Conservation (phyloP, 2,113 vertebrate genomes). For the Ceyx margarethae region DNA sequence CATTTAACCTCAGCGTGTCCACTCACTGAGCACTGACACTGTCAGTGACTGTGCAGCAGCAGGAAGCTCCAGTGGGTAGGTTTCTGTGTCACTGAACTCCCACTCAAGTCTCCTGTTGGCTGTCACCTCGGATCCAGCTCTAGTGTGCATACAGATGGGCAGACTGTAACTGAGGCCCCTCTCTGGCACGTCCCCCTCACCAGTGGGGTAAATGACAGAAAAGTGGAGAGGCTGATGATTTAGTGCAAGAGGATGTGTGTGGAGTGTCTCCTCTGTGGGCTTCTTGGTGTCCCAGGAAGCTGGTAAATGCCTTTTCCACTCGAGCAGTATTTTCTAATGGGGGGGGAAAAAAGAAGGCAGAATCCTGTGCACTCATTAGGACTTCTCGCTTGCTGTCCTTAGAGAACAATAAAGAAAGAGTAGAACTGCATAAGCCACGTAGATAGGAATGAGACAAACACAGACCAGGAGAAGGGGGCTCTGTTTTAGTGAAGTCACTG, state of each 20-base stretch:
- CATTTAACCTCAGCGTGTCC: not conserved
- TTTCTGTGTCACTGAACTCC: not conserved
- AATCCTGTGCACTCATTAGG: not conserved
- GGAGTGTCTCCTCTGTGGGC: not conserved
- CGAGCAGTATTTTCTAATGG: not conserved
- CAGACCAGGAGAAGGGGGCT: not conserved
- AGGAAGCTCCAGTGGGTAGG: not conserved
- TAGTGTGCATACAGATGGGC: not conserved
- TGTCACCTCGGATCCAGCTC: not conserved
- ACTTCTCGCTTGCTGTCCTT: not conserved
- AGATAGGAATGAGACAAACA: not conserved
- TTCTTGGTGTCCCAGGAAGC: not conserved
- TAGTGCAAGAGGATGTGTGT: not conserved
- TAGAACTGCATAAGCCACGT: fast-evolving
- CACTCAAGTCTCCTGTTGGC: not conserved
- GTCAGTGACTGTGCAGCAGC: not conserved
- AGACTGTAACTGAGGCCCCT: not conserved
- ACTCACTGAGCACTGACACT: fast-evolving
- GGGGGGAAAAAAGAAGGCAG: not conserved
- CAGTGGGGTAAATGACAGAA: not conserved
- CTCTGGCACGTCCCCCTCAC: not conserved
- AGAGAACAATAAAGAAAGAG: not conserved
- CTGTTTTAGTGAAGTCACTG: not conserved
- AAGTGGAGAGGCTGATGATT: not conserved
- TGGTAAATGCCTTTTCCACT: not conserved